Conservation (phyloP, 1,140 invertebrate species). For the Augochlora pura region DNA sequence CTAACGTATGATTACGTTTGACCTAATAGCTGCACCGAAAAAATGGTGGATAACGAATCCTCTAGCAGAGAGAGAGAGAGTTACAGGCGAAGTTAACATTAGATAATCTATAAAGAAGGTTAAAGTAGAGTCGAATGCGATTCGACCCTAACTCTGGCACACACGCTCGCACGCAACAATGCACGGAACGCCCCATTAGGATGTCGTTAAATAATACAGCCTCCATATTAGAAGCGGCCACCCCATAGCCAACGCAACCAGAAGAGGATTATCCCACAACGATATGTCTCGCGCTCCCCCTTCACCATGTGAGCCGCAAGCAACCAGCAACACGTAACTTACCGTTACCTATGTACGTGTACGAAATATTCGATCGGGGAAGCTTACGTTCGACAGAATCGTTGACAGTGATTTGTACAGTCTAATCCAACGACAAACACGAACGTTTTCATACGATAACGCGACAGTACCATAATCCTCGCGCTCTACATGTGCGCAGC, state of each 20-base stretch:
- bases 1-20: too few relatives aligned
- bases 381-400: conserved; percentile 48
- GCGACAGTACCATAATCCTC: conserved; percentile 5
- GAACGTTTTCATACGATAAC: conserved; percentile 16
- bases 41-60: too few relatives aligned
- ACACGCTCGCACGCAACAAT: conserved; percentile 34
- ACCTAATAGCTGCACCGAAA: too few relatives aligned
- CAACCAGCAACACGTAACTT: conserved; percentile 13
- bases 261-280: conserved; percentile 73
- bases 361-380: conserved; percentile 7
- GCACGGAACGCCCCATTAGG: conserved; percentile 63
- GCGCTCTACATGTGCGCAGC: background rate
- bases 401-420: conserved; percentile 29
- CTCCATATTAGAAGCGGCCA: conserved; percentile 67
- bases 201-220: conserved; percentile 75
- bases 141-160: conserved; percentile 16
- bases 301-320: conserved; percentile 17
- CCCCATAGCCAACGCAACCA: conserved; percentile 57
- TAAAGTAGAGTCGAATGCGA: conserved; percentile 38
- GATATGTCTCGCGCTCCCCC: conserved; percentile 67
- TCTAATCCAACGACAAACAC: conserved; percentile 38
- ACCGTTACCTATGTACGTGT: background rate
- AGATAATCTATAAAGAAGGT: conserved; percentile 30
- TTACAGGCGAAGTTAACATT: background rate
- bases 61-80: too few relatives aligned